These are phyloP conservation scores for Blastomussa wellsi DNA, from an alignment of 92 coral and sea anemone genomes.

Conservation along the genomic window DNA sequence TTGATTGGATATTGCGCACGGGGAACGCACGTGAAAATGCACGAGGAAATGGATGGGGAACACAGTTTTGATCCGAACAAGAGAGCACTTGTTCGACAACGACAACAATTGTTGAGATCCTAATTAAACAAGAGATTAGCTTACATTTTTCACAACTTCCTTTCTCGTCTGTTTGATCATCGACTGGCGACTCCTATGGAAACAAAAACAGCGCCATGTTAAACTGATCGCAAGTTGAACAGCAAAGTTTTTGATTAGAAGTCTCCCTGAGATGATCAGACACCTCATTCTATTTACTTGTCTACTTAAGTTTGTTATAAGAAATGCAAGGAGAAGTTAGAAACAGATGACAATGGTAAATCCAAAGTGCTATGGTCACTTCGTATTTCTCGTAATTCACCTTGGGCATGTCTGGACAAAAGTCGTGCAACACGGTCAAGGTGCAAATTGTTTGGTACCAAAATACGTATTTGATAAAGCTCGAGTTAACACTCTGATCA, in stretches of 20 bases:
- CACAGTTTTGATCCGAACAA: background rate
- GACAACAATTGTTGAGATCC: background rate
- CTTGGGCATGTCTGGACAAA: too few species aligned
- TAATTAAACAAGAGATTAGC: background rate
- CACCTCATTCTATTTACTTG: background rate
- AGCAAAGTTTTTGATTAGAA: background rate
- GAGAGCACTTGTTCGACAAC: background rate
- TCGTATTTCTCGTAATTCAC: too few species aligned
- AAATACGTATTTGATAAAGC: too few species aligned
- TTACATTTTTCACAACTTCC: constrained; percentile 24
- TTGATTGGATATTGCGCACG: background rate
- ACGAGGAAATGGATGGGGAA: too few species aligned
- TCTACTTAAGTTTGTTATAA: too few species aligned
- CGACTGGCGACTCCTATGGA: constrained; percentile 13
- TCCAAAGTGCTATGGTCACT: too few species aligned
- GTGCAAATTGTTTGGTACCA: too few species aligned
- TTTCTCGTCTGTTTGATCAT: constrained; percentile 31
- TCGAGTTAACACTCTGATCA: too few species aligned
- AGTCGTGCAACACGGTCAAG: too few species aligned
- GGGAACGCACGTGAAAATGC: background rate
- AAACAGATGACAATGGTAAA: background rate
- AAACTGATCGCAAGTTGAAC: background rate
- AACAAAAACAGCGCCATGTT: background rate
- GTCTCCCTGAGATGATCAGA: background rate
- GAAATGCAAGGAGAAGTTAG: too few species aligned